Percentiles rank a stretch among this genome's conserved stretches.
These are phyloP conservation scores for Enteromius fasciolatus DNA, from an alignment of 2,797 vertebrate species.

Conservation along the genomic window DNA sequence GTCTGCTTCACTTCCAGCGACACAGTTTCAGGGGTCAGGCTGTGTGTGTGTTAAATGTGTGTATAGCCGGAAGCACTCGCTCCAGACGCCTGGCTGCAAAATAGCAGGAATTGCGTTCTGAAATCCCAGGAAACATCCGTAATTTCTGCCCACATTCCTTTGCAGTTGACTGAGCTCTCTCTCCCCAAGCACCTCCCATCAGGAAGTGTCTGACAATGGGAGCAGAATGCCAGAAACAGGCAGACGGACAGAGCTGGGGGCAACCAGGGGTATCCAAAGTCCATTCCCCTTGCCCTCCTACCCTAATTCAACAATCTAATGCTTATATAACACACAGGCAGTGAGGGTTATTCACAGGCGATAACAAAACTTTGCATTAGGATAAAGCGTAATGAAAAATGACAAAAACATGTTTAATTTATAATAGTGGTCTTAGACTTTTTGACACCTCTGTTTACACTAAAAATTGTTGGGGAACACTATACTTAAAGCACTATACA, in stretches of 20 bases:
- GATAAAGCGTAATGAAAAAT: background rate
- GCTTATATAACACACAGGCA: conserved; percentile 22
- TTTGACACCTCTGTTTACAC: background rate
- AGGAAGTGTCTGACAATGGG: conserved; percentile 82
- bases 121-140: conserved; percentile 78
- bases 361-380: background rate
- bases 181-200: conserved; percentile 76
- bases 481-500: too few species aligned
- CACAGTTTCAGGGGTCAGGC: conserved; percentile 26
- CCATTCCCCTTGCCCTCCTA: conserved; percentile 36
- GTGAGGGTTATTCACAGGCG: background rate
- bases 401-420: background rate
- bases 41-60: conserved; percentile 26
- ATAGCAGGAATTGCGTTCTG: conserved; percentile 68
- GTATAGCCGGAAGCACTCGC: conserved; percentile 68
- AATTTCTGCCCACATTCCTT: conserved; percentile 81
- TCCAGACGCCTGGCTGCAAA: conserved; percentile 70
- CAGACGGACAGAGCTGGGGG: conserved; percentile 69
- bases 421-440: background rate
- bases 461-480: background rate
- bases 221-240: conserved; percentile 81
- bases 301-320: conserved; percentile 21
- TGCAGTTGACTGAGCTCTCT: conserved; percentile 79
- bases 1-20: conserved; percentile 49
- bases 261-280: conserved; percentile 32